phyloP scores from a whole-genome alignment of 2,888 invertebrate genomes.

The Acanthopleura granulata region DNA sequence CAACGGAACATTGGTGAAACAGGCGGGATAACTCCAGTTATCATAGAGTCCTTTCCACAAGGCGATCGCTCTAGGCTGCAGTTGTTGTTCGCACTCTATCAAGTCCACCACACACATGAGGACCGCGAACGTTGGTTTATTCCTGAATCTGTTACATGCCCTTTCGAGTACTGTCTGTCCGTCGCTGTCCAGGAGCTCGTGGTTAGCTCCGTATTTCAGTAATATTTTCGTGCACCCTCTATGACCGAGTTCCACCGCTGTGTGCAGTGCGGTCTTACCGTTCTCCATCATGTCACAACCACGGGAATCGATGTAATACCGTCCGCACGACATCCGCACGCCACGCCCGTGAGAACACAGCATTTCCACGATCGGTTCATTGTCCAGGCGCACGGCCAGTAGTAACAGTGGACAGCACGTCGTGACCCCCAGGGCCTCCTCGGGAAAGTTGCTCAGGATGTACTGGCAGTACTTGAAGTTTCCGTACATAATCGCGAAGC shows the following conservation, averaged over 20 bases:
- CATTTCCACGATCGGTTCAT: neutral
- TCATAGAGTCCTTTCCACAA: neutral
- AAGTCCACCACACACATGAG: neutral
- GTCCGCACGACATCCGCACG: neutral
- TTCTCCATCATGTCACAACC: constrained; percentile 17
- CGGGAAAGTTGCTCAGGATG: neutral
- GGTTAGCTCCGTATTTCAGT: constrained; percentile 15
- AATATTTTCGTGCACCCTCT: constrained; percentile 4
- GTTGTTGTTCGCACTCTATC: constrained; percentile 6
- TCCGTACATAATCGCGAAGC: constrained; percentile 20
- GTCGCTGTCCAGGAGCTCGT: neutral
- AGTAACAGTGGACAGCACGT: constrained; percentile 10
- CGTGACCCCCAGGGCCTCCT: neutral
- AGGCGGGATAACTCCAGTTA: neutral
- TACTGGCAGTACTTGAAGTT: neutral
- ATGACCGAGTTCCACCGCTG: constrained; percentile 17
- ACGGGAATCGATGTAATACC: constrained; percentile 12
- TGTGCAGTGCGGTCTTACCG: constrained; percentile 17
- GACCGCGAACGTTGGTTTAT: neutral
- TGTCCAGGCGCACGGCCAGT: constrained; percentile 4
- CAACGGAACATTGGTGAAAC: neutral
- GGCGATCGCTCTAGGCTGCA: neutral
- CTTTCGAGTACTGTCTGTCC: neutral
- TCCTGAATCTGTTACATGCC: neutral
- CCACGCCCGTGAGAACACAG: neutral